Conservation (phyloP, 2,888 invertebrate species). For the Ptychoptera contaminata region DNA sequence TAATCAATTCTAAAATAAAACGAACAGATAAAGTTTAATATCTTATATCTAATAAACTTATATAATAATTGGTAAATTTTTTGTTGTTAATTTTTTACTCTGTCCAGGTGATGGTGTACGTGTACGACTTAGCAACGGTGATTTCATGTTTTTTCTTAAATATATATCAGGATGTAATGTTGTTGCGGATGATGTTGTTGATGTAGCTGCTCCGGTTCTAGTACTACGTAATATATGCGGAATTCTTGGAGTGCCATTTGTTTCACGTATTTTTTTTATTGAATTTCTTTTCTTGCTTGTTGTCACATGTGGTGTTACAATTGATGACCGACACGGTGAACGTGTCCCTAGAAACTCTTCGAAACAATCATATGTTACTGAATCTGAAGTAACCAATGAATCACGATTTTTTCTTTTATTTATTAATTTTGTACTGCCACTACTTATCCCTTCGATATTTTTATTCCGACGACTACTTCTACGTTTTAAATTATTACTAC, state of each 20-base stretch:
- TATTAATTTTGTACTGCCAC: too few relatives aligned
- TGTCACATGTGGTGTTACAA: constrained; percentile 2
- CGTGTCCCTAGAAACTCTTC: constrained; percentile 10
- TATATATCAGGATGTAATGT: too few relatives aligned
- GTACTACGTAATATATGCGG: constrained; percentile 1
- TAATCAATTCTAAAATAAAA: too few relatives aligned
- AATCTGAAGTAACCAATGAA: not conserved
- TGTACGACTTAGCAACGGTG: constrained; percentile 13
- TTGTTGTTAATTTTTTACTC: constrained; percentile 19
- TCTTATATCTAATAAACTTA: constrained; percentile 8
- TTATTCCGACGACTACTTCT: too few relatives aligned
- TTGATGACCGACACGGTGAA: constrained; percentile 10
- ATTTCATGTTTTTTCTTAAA: constrained; percentile 11
- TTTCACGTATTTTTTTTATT: too few relatives aligned
- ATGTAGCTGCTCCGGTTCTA: constrained; percentile 7
- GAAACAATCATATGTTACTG: constrained; percentile 1
- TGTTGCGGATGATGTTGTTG: constrained; percentile 9
- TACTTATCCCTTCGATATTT: not conserved
- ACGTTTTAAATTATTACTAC: not conserved
- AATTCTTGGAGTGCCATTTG: not conserved
- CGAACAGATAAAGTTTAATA: too few relatives aligned
- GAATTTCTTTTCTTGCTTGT: not conserved
- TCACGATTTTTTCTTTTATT: too few relatives aligned
- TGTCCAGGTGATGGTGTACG: constrained; percentile 12
- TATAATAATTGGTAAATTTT: constrained; percentile 21